Evolutionary conservation across 2,113 vertebrate genomes (phyloP), one percentile per base, ranked within the genome.

Genomic region (Gila orcuttii): DNA sequence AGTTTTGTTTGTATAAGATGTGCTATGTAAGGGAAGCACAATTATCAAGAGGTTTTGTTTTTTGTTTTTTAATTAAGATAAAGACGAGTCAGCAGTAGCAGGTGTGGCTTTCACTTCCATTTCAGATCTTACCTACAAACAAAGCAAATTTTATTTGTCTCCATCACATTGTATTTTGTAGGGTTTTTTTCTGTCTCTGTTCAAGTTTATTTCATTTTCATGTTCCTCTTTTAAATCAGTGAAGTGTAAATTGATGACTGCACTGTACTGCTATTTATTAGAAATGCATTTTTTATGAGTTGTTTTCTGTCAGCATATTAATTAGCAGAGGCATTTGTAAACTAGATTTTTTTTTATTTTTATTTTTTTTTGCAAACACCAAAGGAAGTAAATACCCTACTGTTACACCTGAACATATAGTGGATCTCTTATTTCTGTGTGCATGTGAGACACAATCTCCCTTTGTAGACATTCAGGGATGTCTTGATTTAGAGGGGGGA

Each of bases 331-430:
- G 50, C 28, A 71, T 79, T 59, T 83, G 36, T 62, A 74, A 69
- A 86, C 78, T 36, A 8, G 15, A 19, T 17, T 52, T 6, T 1
- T 77, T 89, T 89, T 42, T 66, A 17, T 28, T 57, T 62, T 25
- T 42, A 31, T 74, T 15, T 79, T 75, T 79, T 90, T 88, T 92
- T 85, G 75, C 90, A 90, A 91, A 92, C 93, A 94, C 93, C 94
- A 94, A 95, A 95, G 93, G 89, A 92, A 94, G 91, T 93, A 93
- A 94, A 94, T 66, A 88, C 90, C 84, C 92, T 93, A 71, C 80
- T 82, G 83, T 92, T 88, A 93, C 90, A 92, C 90, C 85, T 86
- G 50, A 79, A 2, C 12, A 71, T n/a, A 45, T 62, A 50, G 83
- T 79, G 15, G 71, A 25, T 78, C 10, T 10, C 21, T 84, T 28